Conservation (phyloP, 2,113 vertebrate genomes). For the Tragelaphus strepsiceros region DNA sequence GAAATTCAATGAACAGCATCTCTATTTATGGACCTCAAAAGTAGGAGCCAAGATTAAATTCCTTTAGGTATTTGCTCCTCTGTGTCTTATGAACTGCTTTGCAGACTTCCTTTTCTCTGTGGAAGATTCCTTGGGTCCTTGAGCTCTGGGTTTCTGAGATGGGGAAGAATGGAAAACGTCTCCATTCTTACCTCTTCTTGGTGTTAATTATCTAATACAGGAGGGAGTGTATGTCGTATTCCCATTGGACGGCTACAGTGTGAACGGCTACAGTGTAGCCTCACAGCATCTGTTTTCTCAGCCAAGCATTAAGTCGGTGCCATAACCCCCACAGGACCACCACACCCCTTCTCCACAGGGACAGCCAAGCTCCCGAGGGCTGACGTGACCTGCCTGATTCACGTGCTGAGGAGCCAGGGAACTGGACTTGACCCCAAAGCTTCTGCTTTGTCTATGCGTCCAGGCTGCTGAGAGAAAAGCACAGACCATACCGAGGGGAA, state of each 20-base stretch:
- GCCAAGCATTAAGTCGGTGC: not conserved
- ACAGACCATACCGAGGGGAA: not conserved
- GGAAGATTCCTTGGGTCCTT: not conserved
- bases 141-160: not conserved
- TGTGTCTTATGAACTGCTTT: not conserved
- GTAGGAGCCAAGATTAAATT: not conserved
- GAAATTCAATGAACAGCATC: not conserved
- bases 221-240: rapidly evolving
- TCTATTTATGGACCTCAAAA: slow-evolving; percentile 12
- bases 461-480: not conserved
- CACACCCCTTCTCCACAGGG: not conserved
- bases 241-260: rapidly evolving
- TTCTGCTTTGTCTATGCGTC: not conserved
- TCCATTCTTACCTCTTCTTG: not conserved
- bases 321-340: not conserved
- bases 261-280: rapidly evolving
- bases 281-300: rapidly evolving
- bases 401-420: rapidly evolving
- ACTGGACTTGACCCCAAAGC: not conserved
- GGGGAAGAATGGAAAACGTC: not conserved
- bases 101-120: not conserved
- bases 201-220: rapidly evolving
- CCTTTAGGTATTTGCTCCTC: not conserved
- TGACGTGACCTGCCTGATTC: not conserved
- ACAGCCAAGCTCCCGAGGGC: rapidly evolving